Conservation (phyloP, 1,140 invertebrate genomes). For the Mactra quadrangularis region DNA sequence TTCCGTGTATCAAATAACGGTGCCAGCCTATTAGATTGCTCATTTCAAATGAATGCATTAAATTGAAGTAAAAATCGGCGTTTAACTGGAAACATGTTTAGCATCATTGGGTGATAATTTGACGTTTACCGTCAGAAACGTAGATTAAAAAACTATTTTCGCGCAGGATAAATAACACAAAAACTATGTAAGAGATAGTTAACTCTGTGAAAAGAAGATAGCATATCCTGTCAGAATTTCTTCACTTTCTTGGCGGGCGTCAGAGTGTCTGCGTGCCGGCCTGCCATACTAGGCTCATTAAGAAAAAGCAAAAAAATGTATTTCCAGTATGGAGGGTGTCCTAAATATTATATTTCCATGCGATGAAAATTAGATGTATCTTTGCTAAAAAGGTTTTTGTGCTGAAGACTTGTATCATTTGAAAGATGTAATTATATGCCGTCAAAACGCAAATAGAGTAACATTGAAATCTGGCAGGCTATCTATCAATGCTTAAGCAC, state of each 20-base stretch:
- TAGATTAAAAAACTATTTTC: slow-evolving; percentile 60
- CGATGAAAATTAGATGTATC: too few relatives aligned
- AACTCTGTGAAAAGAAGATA: slow-evolving; percentile 50
- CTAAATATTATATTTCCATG: too few relatives aligned
- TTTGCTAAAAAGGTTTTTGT: too few relatives aligned
- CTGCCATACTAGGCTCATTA: slow-evolving; percentile 38
- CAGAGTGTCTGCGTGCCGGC: slow-evolving; percentile 42
- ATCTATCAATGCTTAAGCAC: too few relatives aligned
- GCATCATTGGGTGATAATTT: slow-evolving; percentile 60
- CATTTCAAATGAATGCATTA: slow-evolving; percentile 52
- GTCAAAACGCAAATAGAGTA: too few relatives aligned
- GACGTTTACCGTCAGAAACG: slow-evolving; percentile 45
- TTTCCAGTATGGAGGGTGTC: not conserved
- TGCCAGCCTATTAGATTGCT: slow-evolving; percentile 19
- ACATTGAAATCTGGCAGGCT: too few relatives aligned
- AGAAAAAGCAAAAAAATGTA: slow-evolving; percentile 2
- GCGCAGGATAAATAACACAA: slow-evolving; percentile 54
- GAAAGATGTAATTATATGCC: too few relatives aligned
- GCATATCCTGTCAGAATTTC: slow-evolving; percentile 38
- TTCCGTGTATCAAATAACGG: slow-evolving; percentile 42
- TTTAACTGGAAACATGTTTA: slow-evolving; percentile 54
- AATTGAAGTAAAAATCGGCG: slow-evolving; percentile 38
- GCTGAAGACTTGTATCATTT: too few relatives aligned
- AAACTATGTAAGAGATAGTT: slow-evolving; percentile 57
- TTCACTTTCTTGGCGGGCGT: slow-evolving; percentile 55